Evolutionary conservation across 2,797 vertebrate species (phyloP).

Genomic region (Acomys russatus): DNA sequence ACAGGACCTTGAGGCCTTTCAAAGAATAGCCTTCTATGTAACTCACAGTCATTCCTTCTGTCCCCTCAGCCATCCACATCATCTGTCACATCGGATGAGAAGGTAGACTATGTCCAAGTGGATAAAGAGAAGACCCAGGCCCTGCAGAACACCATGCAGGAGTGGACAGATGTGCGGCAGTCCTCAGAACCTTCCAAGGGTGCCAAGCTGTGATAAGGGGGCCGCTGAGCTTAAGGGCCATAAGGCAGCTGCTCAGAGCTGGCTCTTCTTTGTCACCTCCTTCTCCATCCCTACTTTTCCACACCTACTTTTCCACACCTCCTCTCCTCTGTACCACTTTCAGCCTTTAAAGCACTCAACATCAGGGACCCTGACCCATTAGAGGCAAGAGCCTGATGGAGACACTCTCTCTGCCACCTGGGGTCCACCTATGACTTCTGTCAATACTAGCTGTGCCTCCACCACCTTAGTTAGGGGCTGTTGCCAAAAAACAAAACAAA

Average conservation of each 20-base stretch:
- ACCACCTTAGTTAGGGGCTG: constrained; percentile 76
- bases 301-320: not conserved
- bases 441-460: constrained; percentile 58
- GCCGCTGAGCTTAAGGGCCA: accelerated
- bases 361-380: constrained; percentile 72
- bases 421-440: constrained; percentile 50
- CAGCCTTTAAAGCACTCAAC: constrained; percentile 73
- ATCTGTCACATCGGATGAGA: constrained; percentile 97
- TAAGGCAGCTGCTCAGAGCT: not conserved
- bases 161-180: constrained; percentile 99
- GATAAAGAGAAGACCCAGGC: constrained; percentile 99
- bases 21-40: not conserved
- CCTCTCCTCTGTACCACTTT: constrained; percentile 41
- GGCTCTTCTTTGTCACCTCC: not conserved
- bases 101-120: constrained; percentile 99
- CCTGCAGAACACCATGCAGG: constrained; percentile 99
- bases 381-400: constrained; percentile 50
- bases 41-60: constrained; percentile 30
- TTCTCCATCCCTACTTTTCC: not conserved
- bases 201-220: constrained; percentile 89
- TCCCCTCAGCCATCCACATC: constrained; percentile 96
- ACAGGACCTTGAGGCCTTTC: not conserved
- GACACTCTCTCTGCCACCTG: constrained; percentile 20
- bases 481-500: constrained; percentile 74
- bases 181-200: constrained; percentile 96